Evolutionary conservation across 2,113 vertebrate species (phyloP).

Genomic region (Phylloscopus trochiloides): DNA sequence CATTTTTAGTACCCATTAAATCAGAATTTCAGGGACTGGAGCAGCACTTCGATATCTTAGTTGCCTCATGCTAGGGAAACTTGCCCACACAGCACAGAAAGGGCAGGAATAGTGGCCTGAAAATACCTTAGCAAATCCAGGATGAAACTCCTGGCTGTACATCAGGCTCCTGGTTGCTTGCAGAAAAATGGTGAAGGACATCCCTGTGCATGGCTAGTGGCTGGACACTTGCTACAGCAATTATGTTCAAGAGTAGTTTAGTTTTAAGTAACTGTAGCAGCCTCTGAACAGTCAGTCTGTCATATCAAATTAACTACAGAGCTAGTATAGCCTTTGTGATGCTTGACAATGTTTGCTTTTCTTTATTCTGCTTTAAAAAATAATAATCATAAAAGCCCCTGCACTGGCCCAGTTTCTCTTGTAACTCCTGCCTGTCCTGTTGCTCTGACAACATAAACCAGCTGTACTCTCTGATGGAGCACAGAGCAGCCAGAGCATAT

Average conservation of each 20-base stretch:
- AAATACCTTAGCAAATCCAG: not conserved
- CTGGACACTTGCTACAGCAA: not conserved
- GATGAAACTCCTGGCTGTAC: not conserved
- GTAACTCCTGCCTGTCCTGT: not conserved
- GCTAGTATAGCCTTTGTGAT: not conserved
- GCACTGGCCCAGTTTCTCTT: not conserved
- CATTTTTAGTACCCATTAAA: not conserved
- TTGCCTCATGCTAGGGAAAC: accelerated
- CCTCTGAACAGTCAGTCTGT: not conserved
- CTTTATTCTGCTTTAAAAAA: not conserved
- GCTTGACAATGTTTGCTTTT: not conserved
- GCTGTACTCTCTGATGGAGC: not conserved
- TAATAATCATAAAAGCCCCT: not conserved
- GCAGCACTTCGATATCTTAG: not conserved
- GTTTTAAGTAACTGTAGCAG: not conserved
- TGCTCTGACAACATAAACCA: not conserved
- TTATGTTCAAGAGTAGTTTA: not conserved
- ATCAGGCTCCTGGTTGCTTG: not conserved
- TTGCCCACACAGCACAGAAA: not conserved
- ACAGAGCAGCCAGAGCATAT: not conserved
- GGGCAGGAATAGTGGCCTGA: not conserved
- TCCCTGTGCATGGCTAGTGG: not conserved
- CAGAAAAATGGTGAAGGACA: not conserved
- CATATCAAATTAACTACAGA: not conserved
- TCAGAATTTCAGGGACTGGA: not conserved